Evolutionary conservation across 2,888 invertebrate genomes (phyloP), one percentile per base, ranked within the genome.

Genomic region (Andrena haemorrhoa): DNA sequence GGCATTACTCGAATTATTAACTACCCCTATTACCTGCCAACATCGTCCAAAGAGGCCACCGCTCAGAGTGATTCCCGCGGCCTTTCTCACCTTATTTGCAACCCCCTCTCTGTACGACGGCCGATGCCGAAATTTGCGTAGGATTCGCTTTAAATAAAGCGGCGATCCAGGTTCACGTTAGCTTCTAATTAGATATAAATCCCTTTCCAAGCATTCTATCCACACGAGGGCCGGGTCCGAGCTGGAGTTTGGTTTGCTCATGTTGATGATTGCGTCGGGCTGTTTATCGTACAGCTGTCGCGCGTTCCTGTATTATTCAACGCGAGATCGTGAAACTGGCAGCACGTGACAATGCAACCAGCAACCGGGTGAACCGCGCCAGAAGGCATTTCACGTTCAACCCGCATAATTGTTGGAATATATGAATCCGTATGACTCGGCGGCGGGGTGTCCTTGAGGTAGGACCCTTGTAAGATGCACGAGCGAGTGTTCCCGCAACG

Each of bases 1-100:
- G 87, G 82, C 79, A 78, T 86, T 86, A 86, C 82, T 86, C 87
- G 85, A 86, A 86, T 86, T 86, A 87, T 85, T 87, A 87, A 79
- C 79, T 61, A 56, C 60, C 68, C 64, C 60, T 71, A 74, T 83
- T 82, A 77, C 60, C 72, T 31, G 49, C 26, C 61, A 47, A 51
- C 66, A 75, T 82, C 74, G 70, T 41, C 49, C 8, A 56, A 8
- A 20, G 56, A 20, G 29, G 31, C n/a, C 49, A 26, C 47, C 41
- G 49, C 29, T 47, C 8, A 16, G 26, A 61, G 35, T 53, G 10
- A 23, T 4, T 66, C 51, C 53, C 23, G 2, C 7, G 8, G 10
- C 10, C 20, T 6, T 10, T 35, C 31, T 33, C 6, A 7, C 10
- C 12, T 41, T 60, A 23, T 6, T 10, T 4, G 16, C 16, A 41